A percentile compares a stretch with the other conserved stretches of the same genome.
phyloP scores from a whole-genome alignment of 2,888 invertebrate species.

The Panopea generosa region DNA sequence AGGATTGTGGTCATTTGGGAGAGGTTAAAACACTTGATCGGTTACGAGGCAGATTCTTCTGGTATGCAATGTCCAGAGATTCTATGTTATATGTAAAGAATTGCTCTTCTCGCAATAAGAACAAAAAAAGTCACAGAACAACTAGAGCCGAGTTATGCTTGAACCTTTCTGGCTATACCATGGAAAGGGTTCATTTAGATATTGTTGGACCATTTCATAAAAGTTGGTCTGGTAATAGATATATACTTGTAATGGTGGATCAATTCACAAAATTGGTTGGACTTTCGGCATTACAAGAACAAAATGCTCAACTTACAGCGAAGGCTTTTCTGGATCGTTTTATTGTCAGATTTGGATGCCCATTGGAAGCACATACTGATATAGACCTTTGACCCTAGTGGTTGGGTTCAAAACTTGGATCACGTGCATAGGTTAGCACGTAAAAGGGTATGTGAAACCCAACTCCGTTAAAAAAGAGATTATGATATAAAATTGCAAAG shows the following conservation, averaged over 20 bases:
- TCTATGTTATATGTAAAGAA: neutral
- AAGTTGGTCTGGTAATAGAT: neutral
- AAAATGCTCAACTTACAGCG: neutral
- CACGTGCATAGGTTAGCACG: too few species aligned
- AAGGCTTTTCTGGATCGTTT: neutral
- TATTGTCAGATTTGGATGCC: neutral
- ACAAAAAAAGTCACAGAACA: neutral
- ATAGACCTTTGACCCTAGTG: too few species aligned
- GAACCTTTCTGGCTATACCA: neutral
- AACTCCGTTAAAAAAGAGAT: too few species aligned
- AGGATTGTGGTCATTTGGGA: neutral
- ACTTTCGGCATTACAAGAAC: neutral
- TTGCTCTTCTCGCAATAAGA: slow-evolving; percentile 3
- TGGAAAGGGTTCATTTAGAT: neutral
- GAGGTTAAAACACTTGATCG: slow-evolving; percentile 2
- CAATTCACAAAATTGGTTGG: slow-evolving; percentile 5
- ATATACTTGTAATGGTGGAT: neutral
- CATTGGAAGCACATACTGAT: neutral
- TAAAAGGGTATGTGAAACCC: too few species aligned
- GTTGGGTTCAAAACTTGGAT: too few species aligned
- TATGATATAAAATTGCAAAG: neutral
- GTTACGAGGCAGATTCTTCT: slow-evolving; percentile 7
- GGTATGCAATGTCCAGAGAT: slow-evolving; percentile 11
- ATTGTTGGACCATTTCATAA: neutral
- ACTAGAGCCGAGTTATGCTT: neutral